These are phyloP conservation scores for Furcula furcula DNA, from an alignment of 2,888 invertebrate species.

Conservation along the genomic window DNA sequence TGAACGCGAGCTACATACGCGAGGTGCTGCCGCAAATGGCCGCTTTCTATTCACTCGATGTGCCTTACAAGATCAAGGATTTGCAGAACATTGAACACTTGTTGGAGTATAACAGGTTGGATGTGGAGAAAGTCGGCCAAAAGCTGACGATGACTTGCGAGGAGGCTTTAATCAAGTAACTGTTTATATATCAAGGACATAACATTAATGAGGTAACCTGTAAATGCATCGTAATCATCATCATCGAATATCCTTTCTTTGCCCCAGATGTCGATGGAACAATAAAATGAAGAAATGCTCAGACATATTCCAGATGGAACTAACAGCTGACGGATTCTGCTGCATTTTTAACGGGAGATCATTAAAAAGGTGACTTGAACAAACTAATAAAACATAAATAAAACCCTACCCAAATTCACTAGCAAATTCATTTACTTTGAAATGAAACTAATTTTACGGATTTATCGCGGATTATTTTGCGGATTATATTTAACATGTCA, in stretches of 20 bases:
- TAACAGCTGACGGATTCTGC: slow-evolving; percentile 80
- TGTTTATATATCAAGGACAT: no score
- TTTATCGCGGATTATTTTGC: no score
- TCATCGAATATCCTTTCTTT: no score
- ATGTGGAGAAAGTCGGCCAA: slow-evolving; percentile 36
- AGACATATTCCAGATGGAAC: slow-evolving; percentile 67
- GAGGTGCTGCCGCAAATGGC: slow-evolving; percentile 41
- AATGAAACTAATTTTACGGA: no score
- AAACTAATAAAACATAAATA: no score
- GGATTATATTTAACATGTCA: no score
- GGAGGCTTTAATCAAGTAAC: slow-evolving; percentile 49
- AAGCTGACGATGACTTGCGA: slow-evolving; percentile 47
- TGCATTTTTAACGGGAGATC: slow-evolving; percentile 78
- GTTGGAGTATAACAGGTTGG: slow-evolving; percentile 43
- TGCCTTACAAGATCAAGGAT: slow-evolving; percentile 29
- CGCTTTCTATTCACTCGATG: slow-evolving; percentile 50
- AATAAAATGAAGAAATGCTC: slow-evolving; percentile 52
- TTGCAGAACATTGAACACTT: slow-evolving; percentile 41
- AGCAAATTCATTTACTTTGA: no score
- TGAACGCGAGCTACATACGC: slow-evolving; percentile 35
- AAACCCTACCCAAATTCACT: no score
- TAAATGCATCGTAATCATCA: no score
- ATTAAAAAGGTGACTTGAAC: slow-evolving; percentile 49
- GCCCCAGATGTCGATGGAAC: slow-evolving; percentile 73
- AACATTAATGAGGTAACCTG: no score